Conservation (phyloP, 2,888 invertebrate genomes). For the Drosophila anomalata region DNA sequence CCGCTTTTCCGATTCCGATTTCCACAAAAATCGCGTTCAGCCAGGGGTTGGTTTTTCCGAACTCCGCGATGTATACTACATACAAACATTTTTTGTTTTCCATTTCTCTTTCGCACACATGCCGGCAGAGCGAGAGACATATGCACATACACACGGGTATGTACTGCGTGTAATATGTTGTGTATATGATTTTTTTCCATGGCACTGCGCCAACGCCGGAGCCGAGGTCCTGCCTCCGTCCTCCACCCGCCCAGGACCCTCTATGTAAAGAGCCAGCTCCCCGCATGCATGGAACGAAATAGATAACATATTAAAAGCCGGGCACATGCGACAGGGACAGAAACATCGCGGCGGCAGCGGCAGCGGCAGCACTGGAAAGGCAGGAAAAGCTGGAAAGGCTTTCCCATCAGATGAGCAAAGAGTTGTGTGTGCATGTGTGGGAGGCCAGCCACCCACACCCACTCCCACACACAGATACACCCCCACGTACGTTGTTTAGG, state of each 20-base stretch:
- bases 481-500: conserved; percentile 48
- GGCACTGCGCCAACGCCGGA: conserved; percentile 52
- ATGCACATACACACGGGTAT: conserved; percentile 33
- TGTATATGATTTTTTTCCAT: conserved; percentile 66
- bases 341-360: conserved; percentile 29
- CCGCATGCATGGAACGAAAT: conserved; percentile 73
- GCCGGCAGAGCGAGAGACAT: conserved; percentile 56
- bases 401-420: conserved; percentile 66
- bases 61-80: conserved; percentile 53
- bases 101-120: conserved; percentile 69
- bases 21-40: conserved; percentile 55
- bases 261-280: conserved; percentile 58
- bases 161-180: conserved; percentile 67
- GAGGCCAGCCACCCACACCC: conserved; percentile 35
- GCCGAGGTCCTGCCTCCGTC: conserved; percentile 25
- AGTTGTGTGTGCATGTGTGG: conserved; percentile 70
- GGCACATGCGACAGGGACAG: conserved; percentile 71
- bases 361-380: conserved; percentile 55
- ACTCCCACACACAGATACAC: conserved; percentile 38
- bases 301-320: conserved; percentile 78
- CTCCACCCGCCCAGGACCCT: background rate
- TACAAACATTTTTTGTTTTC: conserved; percentile 55
- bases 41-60: conserved; percentile 78
- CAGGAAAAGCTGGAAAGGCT: conserved; percentile 49
- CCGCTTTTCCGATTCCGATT: conserved; percentile 46